Evolutionary conservation across 2,797 vertebrate genomes (phyloP), one percentile per base, ranked within the genome.

Genomic region (Neosalanx taihuensis): DNA sequence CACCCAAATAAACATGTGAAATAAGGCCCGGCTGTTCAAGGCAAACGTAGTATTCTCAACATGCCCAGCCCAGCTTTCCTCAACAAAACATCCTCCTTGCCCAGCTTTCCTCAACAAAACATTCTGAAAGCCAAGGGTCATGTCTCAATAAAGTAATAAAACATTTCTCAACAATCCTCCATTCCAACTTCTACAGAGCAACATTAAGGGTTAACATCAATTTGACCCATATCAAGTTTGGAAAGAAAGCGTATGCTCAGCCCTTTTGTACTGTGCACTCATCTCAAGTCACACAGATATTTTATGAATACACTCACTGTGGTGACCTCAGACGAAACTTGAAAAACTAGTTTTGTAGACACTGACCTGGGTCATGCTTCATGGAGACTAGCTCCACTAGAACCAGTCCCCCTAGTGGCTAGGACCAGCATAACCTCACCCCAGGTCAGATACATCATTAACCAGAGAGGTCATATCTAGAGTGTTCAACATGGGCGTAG

Each of bases 361-460:
- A 57, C 64, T 37, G 64, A 67, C 65, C 67, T 60, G 53, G 62
- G 60, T 20, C 71, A 26, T 66, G 74, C 35, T 64, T 64, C 20
- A 35, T 41, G 31, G 23, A 5, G 9, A 37, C 46, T 37, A 6
- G 18, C 20, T 33, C 66, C 66, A 13, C 35, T 31, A 74, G 49
- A 18, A 20, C 57, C 20, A 57, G 20, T 58, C 59, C 61, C 59
- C 46, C 51, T n/a, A 17, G 17, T 56, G 51, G 57, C 66, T n/a
- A 12, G 33, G n/a, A 20, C 13, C 26, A 12, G 35, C 60, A 6
- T 30, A 20, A 20, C 64, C 69, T 46, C 72, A 81, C 74, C 81
- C 67, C 62, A 69, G 75, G 70, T 75, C 76, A 78, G 78, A 68
- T 71, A 77, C 72, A n/a, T 46, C 41, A 46, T 13, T 46, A 46